These are phyloP conservation scores for Galerucella calmariensis DNA, from an alignment of 2,888 invertebrate genomes.

Conservation along the genomic window DNA sequence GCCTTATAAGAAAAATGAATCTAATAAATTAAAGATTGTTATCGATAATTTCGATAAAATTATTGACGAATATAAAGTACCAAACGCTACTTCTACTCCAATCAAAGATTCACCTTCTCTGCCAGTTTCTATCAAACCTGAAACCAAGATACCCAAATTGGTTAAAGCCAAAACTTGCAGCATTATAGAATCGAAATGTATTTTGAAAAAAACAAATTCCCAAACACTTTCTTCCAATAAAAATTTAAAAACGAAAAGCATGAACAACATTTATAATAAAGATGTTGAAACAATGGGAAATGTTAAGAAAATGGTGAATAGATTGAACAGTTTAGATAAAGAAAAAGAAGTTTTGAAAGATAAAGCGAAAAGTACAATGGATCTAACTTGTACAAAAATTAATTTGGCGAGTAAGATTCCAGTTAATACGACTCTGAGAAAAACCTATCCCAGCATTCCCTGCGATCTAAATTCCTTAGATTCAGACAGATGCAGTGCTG, in stretches of 20 bases:
- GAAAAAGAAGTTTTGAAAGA: too few species aligned
- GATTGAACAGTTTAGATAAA: constrained; percentile 55
- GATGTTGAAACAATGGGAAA: constrained; percentile 43
- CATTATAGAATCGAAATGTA: constrained; percentile 76
- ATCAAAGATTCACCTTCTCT: constrained; percentile 31
- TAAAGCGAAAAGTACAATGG: constrained; percentile 57
- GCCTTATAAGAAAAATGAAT: too few species aligned
- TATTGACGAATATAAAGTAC: constrained; percentile 62
- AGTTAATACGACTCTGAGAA: constrained; percentile 57
- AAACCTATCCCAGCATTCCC: constrained; percentile 63
- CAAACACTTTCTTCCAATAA: constrained; percentile 61
- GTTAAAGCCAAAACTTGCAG: constrained; percentile 79
- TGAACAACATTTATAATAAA: constrained; percentile 50
- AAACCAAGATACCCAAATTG: constrained; percentile 68
- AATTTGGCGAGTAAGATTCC: constrained; percentile 59
- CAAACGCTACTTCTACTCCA: constrained; percentile 42
- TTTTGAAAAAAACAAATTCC: constrained; percentile 71
- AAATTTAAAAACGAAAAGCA: constrained; percentile 54
- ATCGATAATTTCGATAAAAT: constrained; percentile 69
- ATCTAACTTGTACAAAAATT: constrained; percentile 52
- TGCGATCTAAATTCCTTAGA: constrained; percentile 62
- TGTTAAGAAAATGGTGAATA: constrained; percentile 57
- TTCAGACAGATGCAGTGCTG: constrained; percentile 51
- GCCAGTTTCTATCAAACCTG: constrained; percentile 18
- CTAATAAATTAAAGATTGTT: constrained; percentile 65